Conservation (phyloP, 2,888 invertebrate species). For the Zaprionus bogoriensis region DNA sequence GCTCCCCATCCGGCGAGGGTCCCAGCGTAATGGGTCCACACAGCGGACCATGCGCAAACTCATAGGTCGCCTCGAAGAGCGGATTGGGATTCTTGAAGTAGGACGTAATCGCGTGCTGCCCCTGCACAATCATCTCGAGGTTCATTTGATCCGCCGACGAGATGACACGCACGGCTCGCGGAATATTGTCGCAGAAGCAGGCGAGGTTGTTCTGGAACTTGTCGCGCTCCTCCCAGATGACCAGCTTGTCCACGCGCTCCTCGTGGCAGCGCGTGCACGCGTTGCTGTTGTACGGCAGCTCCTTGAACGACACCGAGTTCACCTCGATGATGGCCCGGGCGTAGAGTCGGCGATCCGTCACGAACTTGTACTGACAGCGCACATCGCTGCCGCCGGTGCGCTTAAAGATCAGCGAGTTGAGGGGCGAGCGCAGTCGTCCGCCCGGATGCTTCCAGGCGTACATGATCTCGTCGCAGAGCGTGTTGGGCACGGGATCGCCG, state of each 20-base stretch:
- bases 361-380: slow-evolving; percentile 91
- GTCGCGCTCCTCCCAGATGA: slow-evolving; percentile 90
- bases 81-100: slow-evolving; percentile 94
- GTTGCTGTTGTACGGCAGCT: slow-evolving; percentile 90
- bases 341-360: slow-evolving; percentile 91
- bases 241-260: slow-evolving; percentile 92
- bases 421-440: slow-evolving; percentile 91
- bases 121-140: slow-evolving; percentile 91
- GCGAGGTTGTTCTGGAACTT: slow-evolving; percentile 87
- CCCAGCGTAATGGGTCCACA: slow-evolving; percentile 93
- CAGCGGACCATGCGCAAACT: slow-evolving; percentile 94
- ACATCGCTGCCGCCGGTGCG: slow-evolving; percentile 89
- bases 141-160: slow-evolving; percentile 92
- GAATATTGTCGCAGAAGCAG: slow-evolving; percentile 88
- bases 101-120: slow-evolving; percentile 92
- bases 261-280: slow-evolving; percentile 93
- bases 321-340: slow-evolving; percentile 91
- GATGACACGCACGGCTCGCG: slow-evolving; percentile 87
- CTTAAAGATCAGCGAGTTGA: slow-evolving; percentile 94
- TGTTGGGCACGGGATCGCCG: slow-evolving; percentile 91
- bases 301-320: slow-evolving; percentile 92
- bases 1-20: slow-evolving; percentile 91
- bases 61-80: slow-evolving; percentile 93
- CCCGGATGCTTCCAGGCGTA: slow-evolving; percentile 91
- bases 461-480: slow-evolving; percentile 94